A percentile compares a stretch with the other conserved stretches of the same genome.
Conservation (phyloP, 1,140 invertebrate species). For the Zaprionus tsacasi region DNA sequence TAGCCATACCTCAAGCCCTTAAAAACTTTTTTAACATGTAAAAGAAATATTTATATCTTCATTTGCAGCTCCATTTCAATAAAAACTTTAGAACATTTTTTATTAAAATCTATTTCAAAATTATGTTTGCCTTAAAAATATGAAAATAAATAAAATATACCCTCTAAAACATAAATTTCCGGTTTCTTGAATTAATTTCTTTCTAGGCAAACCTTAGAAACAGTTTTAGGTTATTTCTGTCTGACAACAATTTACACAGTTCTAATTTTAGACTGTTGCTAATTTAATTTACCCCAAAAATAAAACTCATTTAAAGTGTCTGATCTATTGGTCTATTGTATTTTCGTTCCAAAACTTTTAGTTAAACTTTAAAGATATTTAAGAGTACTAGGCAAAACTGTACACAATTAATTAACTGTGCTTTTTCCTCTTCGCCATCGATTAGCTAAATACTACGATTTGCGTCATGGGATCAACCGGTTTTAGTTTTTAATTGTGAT, state of each 20-base stretch:
- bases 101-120: too few species aligned
- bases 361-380: background rate
- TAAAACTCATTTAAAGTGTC: background rate
- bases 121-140: too few species aligned
- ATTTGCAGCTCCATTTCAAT: too few species aligned
- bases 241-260: background rate
- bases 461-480: constrained; percentile 25
- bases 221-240: background rate
- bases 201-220: background rate
- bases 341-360: background rate
- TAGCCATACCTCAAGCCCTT: too few species aligned
- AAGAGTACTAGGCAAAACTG: background rate
- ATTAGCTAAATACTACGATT: constrained; percentile 12
- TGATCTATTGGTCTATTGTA: too few species aligned
- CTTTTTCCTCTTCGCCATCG: background rate
- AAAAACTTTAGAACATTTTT: too few species aligned
- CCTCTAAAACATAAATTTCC: background rate
- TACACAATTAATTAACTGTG: constrained; percentile 8
- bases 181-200: background rate
- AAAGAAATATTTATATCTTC: too few species aligned
- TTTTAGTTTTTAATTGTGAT: constrained; percentile 11
- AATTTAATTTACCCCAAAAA: background rate
- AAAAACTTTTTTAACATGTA: too few species aligned
- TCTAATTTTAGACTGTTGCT: constrained; percentile 2
- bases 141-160: background rate